phyloP scores from a whole-genome alignment of 2,888 invertebrate species.

The Cantharis rustica region DNA sequence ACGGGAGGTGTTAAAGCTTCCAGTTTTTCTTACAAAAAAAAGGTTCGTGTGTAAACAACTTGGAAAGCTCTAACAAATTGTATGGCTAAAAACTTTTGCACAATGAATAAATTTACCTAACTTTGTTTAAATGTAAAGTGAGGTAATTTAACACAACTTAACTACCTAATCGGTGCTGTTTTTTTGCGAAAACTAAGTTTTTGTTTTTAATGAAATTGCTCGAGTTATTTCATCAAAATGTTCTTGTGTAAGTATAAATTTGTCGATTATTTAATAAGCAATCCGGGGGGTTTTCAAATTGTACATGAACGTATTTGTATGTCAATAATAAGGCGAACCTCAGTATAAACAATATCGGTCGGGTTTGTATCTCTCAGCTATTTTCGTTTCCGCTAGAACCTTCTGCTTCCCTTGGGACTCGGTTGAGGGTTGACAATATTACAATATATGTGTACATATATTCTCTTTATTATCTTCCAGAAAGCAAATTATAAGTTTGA shows the following conservation, averaged over 20 bases:
- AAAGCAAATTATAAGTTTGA: slow-evolving; percentile 2
- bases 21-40: slow-evolving; percentile 15
- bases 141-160: background rate
- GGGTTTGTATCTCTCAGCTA: slow-evolving; percentile 5
- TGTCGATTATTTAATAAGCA: background rate
- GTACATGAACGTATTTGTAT: background rate
- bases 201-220: background rate
- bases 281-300: background rate
- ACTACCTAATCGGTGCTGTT: background rate
- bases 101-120: slow-evolving; percentile 24
- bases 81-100: slow-evolving; percentile 23
- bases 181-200: background rate
- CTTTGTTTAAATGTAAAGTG: slow-evolving; percentile 10
- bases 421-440: slow-evolving; percentile 3
- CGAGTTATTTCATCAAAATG: background rate
- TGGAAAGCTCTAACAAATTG: slow-evolving; percentile 26
- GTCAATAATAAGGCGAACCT: background rate
- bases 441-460: slow-evolving; percentile 3
- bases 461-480: slow-evolving; percentile 1
- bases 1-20: background rate
- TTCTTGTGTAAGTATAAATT: background rate
- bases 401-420: slow-evolving; percentile 1
- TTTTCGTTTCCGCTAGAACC: slow-evolving; percentile 4
- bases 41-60: slow-evolving; percentile 26
- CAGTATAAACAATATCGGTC: slow-evolving; percentile 1